A percentile compares a stretch with the other conserved stretches of the same genome.
Evolutionary conservation across 1,140 invertebrate genomes (phyloP).

Genomic region (Akabosia matsudoensis): DNA sequence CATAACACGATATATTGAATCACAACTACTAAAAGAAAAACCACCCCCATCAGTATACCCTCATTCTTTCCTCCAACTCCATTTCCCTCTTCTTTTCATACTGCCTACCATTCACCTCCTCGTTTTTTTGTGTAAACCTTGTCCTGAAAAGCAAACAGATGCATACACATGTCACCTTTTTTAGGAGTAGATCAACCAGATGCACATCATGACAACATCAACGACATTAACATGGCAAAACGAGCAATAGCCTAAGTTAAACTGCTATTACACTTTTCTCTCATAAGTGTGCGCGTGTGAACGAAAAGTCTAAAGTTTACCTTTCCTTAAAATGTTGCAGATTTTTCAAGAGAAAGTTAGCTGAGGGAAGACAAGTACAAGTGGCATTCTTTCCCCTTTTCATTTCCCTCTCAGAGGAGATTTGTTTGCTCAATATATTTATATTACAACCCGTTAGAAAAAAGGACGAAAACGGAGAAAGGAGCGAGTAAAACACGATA

Average conservation of each 20-base stretch:
- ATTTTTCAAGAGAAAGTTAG: background rate
- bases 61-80: no score
- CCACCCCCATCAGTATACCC: no score
- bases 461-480: background rate
- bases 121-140: background rate
- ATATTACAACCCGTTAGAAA: background rate
- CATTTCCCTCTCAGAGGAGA: background rate
- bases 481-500: no score
- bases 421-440: conserved; percentile 12
- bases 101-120: background rate
- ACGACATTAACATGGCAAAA: background rate
- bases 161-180: background rate
- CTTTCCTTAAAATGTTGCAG: no score
- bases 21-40: no score
- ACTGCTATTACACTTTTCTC: background rate
- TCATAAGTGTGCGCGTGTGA: no score
- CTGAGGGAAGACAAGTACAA: conserved; percentile 9
- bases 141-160: background rate
- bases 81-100: no score
- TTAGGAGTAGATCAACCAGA: background rate
- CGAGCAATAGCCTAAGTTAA: background rate
- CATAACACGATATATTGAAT: no score
- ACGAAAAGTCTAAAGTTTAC: no score
- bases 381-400: conserved; percentile 7
- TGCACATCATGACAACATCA: background rate